Evolutionary conservation across 2,888 invertebrate genomes (phyloP), one percentile per base, ranked within the genome.

Genomic region (Nemurella pictetii): DNA sequence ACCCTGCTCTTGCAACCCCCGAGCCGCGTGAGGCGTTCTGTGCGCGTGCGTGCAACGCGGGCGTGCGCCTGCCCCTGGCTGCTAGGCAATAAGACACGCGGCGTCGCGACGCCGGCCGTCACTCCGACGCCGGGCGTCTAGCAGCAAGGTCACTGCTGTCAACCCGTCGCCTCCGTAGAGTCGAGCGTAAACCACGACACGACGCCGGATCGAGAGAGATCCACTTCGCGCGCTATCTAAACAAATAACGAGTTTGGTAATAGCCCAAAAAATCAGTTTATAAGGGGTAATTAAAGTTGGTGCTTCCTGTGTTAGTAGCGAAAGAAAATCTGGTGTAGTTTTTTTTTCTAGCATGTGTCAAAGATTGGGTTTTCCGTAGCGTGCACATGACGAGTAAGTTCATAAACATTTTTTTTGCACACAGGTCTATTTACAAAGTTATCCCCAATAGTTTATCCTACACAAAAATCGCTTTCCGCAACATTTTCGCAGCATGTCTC

Each of bases 21-120:
- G 15, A 55, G 25, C 25, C 74, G 74, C 12, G 15, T 74, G 74
- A 5, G 15, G 12, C 15, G 55, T 36, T 12, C 28, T 15, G 26
- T 7, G 82, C 82, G 82, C 82, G 72, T 72, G 82, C 25, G 28
- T 28, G 73, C 29, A 0, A n/a, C n/a, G 78, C 72, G n/a, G 28
- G 20, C 20, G 29, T 84, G 85, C 85, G 85, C 83, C 30, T 85
- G 83, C 85, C 81, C 85, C 85, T 80, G 84, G 72, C 30, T 74
- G 80, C 32, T 29, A 35, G 85, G 84, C 85, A 85, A 80, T 55
- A 82, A 82, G 82, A 82, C 28, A n/a, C 27, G 29, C 82, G 28
- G 82, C 82, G 82, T 72, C 82, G 82, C 27, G 82, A 55, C 82
- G 82, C 82, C 35, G 12, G 28, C 55, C 27, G 1, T 55, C 82